phyloP scores from a whole-genome alignment of 2,113 vertebrate genomes.

The Laterallus jamaicensis region DNA sequence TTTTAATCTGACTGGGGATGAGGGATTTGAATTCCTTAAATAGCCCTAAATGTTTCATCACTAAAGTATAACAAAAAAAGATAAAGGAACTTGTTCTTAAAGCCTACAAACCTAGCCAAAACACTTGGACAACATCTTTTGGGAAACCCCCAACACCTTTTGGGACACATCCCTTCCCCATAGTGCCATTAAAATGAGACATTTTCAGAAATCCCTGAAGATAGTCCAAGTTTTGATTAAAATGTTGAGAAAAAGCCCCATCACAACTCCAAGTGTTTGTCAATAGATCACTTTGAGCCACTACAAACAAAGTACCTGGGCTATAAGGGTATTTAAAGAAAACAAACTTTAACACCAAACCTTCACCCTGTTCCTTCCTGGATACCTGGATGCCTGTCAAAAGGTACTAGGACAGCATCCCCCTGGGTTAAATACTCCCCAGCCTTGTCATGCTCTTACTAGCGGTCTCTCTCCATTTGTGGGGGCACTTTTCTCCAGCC shows the following conservation, averaged over 20 bases:
- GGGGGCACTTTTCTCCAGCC: background rate
- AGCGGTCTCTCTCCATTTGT: background rate
- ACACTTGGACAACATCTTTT: background rate
- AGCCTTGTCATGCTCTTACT: background rate
- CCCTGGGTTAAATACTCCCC: background rate
- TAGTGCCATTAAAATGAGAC: background rate
- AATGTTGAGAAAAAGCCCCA: background rate
- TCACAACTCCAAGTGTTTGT: background rate
- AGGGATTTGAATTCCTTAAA: constrained; percentile 12
- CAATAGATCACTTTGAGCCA: background rate
- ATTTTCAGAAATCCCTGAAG: background rate
- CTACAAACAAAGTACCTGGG: background rate
- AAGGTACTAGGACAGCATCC: background rate
- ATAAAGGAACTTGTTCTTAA: background rate
- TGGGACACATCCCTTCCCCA: no score
- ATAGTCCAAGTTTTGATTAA: background rate
- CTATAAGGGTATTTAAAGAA: background rate
- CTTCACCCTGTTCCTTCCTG: background rate
- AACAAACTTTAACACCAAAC: background rate
- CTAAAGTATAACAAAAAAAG: background rate
- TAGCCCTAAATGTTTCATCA: background rate
- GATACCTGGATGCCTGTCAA: background rate
- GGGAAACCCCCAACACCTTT: background rate
- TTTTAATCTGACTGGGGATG: background rate
- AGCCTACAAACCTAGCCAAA: background rate